phyloP scores from a whole-genome alignment of 53 echinoderm and acorn worm genomes.

The Pentamera pediparva region DNA sequence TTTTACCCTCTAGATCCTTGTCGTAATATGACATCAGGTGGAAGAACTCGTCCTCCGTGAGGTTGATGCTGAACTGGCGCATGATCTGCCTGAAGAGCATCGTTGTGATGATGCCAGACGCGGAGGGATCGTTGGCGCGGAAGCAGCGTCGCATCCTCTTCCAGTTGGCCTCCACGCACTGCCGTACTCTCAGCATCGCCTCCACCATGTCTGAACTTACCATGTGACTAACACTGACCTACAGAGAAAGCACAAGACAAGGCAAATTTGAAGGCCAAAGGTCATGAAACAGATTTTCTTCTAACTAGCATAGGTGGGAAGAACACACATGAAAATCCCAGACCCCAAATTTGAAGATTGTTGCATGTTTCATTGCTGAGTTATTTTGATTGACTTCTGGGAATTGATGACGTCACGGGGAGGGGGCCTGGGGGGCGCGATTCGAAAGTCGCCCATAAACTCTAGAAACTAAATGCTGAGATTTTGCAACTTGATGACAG shows the following conservation, averaged over 20 bases:
- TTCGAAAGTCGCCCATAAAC: too few relatives aligned
- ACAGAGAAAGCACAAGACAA: not conserved
- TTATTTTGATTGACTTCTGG: too few relatives aligned
- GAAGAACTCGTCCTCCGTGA: constrained; percentile 92
- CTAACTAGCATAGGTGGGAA: not conserved
- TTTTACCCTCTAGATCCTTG: constrained; percentile 69
- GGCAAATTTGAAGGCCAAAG: not conserved
- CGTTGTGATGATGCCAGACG: constrained; percentile 65
- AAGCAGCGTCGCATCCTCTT: constrained; percentile 85
- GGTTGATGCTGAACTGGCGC: constrained; percentile 92
- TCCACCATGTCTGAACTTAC: constrained; percentile 66
- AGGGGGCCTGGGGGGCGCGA: too few relatives aligned
- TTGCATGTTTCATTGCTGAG: too few relatives aligned
- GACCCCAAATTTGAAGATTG: too few relatives aligned
- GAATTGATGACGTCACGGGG: too few relatives aligned
- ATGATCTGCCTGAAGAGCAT: constrained; percentile 72
- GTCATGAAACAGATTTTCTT: not conserved
- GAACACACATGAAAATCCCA: too few relatives aligned
- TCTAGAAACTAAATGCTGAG: too few relatives aligned
- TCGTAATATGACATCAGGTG: constrained; percentile 95
- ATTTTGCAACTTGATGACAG: too few relatives aligned
- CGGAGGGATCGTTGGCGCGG: constrained; percentile 66
- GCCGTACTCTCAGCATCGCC: constrained; percentile 82
- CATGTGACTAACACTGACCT: constrained; percentile 67
- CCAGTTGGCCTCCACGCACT: constrained; percentile 73